Percentiles rank a stretch among this genome's conserved stretches.
Conservation (phyloP, 2,888 invertebrate species). For the Cremastinae sp. region DNA sequence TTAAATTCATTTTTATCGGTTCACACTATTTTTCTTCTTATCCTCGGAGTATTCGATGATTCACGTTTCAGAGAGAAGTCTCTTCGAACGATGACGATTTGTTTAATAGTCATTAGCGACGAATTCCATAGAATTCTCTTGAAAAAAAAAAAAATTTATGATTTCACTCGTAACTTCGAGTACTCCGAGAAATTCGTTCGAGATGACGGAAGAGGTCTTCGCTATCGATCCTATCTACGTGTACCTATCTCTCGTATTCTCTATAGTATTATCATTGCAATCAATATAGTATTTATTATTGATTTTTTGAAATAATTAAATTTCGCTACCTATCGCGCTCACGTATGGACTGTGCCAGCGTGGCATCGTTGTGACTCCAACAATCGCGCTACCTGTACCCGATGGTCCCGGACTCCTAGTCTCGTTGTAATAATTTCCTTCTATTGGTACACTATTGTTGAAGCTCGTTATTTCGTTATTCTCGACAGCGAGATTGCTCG, state of each 20-base stretch:
- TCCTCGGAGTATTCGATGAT: neutral
- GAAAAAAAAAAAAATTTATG: neutral
- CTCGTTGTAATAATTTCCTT: conserved; percentile 66
- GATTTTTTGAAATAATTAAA: conserved; percentile 65
- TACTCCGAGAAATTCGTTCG: neutral
- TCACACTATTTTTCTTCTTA: neutral
- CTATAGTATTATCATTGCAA: neutral
- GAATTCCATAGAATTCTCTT: neutral
- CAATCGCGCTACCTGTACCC: conserved; percentile 26
- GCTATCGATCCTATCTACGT: neutral
- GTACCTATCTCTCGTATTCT: neutral
- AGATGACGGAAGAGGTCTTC: too few species aligned
- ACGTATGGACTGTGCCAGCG: conserved; percentile 78
- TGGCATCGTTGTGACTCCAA: conserved; percentile 66
- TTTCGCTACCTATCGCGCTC: conserved; percentile 77
- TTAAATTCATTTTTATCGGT: conserved; percentile 16
- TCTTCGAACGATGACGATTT: too few species aligned
- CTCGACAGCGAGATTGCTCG: conserved; percentile 31
- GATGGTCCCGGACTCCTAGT: conserved; percentile 64
- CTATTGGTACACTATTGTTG: conserved; percentile 39
- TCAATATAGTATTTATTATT: neutral
- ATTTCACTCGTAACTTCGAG: neutral
- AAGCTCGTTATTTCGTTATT: conserved; percentile 38
- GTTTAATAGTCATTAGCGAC: too few species aligned
- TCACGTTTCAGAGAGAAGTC: neutral